Conservation (phyloP, 1,140 invertebrate species). For the Trichonephila clavata region DNA sequence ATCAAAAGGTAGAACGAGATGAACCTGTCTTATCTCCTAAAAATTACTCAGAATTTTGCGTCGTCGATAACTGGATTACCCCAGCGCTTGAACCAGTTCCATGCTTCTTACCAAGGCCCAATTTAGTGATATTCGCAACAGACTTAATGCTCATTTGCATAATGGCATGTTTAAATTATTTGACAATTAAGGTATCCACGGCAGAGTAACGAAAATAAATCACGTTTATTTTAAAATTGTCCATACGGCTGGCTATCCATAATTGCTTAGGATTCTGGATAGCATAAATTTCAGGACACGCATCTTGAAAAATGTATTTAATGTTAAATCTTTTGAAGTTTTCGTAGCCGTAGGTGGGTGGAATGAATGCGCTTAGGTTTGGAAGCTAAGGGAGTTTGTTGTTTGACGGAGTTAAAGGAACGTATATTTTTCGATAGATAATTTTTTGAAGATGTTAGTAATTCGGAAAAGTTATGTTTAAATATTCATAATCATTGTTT, state of each 20-base stretch:
- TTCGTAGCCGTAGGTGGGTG: too few species aligned
- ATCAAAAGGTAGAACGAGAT: neutral
- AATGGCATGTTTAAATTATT: constrained; percentile 25
- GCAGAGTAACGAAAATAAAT: neutral
- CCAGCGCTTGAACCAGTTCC: neutral
- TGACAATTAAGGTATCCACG: neutral
- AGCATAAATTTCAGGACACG: neutral
- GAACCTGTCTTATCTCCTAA: neutral
- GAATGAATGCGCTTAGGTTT: too few species aligned
- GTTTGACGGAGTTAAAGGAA: too few species aligned
- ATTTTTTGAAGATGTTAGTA: too few species aligned
- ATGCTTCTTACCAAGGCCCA: neutral
- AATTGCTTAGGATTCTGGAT: neutral
- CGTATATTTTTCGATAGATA: too few species aligned
- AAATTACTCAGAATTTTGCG: neutral
- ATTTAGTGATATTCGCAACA: neutral
- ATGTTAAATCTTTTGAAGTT: neutral
- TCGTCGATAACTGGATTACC: neutral
- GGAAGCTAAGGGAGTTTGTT: too few species aligned
- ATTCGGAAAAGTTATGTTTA: too few species aligned
- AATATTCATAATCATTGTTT: too few species aligned
- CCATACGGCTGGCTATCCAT: neutral
- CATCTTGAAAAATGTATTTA: neutral
- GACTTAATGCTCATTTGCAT: neutral
- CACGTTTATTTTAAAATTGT: constrained; percentile 11